A percentile compares a stretch with the other conserved stretches of the same genome.
Conservation (phyloP, 2,888 invertebrate genomes). For the Metopia argyrocephala region DNA sequence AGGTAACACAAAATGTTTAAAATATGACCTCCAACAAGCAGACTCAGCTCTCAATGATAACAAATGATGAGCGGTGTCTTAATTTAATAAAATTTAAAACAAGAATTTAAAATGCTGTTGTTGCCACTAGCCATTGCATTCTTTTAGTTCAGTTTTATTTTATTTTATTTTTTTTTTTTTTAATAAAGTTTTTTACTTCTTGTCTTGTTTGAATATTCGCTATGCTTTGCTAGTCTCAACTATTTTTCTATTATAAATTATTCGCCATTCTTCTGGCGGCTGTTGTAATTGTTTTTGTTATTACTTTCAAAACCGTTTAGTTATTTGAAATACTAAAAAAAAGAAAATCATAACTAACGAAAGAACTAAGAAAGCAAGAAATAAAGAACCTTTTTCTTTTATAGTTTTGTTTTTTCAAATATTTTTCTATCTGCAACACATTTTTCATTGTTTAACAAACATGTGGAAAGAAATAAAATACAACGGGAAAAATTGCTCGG, state of each 20-base stretch:
- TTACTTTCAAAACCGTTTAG: background rate
- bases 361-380: too few species aligned
- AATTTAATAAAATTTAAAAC: too few species aligned
- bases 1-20: too few species aligned
- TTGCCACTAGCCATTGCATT: background rate
- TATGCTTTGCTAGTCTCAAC: conserved; percentile 42
- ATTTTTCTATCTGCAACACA: background rate
- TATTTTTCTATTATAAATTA: background rate
- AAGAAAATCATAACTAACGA: conserved; percentile 40
- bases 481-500: conserved; percentile 36
- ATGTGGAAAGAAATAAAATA: conserved; percentile 11
- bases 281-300: background rate
- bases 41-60: too few species aligned
- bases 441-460: background rate
- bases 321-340: conserved; percentile 25
- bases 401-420: background rate
- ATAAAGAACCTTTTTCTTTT: background rate
- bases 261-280: background rate
- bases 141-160: background rate
- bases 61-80: too few species aligned
- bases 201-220: conserved; percentile 17
- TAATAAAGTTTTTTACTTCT: conserved; percentile 10
- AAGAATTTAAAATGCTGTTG: too few species aligned
- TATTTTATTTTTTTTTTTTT: background rate
- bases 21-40: too few species aligned